A percentile compares a stretch with the other conserved stretches of the same genome.
Conservation (phyloP, 2,113 vertebrate genomes). For the Spilogale gracilis region DNA sequence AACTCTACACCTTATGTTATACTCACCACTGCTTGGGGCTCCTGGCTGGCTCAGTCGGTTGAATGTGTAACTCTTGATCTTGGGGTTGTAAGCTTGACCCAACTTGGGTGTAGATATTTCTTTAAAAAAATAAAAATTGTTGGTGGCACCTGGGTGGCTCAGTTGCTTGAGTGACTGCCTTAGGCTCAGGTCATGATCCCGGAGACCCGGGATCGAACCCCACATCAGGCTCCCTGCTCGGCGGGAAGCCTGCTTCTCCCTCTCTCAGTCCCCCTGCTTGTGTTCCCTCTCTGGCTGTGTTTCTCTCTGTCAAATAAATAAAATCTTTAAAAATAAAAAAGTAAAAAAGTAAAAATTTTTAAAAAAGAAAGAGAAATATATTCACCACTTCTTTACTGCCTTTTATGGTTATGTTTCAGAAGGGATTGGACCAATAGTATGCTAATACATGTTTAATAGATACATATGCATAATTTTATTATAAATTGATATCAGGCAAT, state of each 20-base stretch:
- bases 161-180: too few relatives aligned
- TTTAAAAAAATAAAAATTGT: background rate
- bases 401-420: background rate
- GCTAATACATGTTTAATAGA: background rate
- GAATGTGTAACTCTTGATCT: background rate
- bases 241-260: too few relatives aligned
- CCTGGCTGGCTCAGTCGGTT: background rate
- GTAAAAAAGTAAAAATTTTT: background rate
- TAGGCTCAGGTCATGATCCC: too few relatives aligned
- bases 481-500: background rate
- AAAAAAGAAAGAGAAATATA: background rate
- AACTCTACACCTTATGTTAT: background rate
- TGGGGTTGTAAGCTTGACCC: background rate
- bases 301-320: too few relatives aligned
- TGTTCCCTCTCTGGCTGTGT: too few relatives aligned
- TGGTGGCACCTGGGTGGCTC: too few relatives aligned
- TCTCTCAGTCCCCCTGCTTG: too few relatives aligned
- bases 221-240: too few relatives aligned
- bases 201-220: too few relatives aligned
- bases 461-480: background rate
- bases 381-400: background rate
- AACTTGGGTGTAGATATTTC: background rate
- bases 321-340: too few relatives aligned
- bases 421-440: background rate
- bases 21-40: background rate